Percentiles rank a stretch among this genome's conserved stretches.
Evolutionary conservation across 2,797 vertebrate species (phyloP).

Genomic region (Clarias pachynema): DNA sequence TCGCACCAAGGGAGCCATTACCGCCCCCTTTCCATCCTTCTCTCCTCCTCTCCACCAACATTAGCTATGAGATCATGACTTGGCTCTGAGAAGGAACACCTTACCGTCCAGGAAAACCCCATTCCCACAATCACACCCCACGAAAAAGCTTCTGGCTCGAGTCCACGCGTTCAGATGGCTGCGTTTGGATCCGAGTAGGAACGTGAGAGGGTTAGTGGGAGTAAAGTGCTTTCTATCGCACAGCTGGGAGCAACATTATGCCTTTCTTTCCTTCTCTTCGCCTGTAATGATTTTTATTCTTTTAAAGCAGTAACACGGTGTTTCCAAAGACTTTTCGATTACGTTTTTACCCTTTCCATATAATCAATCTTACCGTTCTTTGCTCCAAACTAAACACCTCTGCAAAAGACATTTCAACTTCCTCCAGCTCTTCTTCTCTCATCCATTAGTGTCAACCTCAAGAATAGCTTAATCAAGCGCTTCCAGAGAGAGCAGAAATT

Average conservation of each 20-base stretch:
- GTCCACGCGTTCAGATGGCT: conserved; percentile 12
- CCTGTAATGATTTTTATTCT: conserved; percentile 35
- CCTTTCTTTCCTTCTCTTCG: background rate
- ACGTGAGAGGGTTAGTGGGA: conserved; percentile 4
- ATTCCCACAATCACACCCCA: conserved; percentile 22
- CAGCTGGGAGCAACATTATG: background rate
- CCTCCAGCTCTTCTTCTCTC: background rate
- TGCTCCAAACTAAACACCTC: conserved; percentile 42
- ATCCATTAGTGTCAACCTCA: background rate
- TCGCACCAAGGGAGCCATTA: conserved; percentile 43
- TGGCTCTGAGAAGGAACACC: conserved; percentile 62
- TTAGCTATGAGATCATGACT: conserved; percentile 69
- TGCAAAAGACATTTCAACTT: conserved; percentile 6
- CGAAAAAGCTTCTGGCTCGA: conserved; percentile 13
- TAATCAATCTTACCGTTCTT: background rate
- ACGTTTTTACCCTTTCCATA: conserved; percentile 9
- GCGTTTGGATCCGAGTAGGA: background rate
- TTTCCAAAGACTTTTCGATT: conserved; percentile 18
- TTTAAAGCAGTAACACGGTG: conserved; percentile 10
- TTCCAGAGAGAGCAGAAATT: conserved; percentile 7
- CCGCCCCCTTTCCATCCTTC: background rate
- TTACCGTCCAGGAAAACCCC: conserved; percentile 35
- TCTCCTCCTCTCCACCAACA: conserved; percentile 30
- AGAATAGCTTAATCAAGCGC: conserved; percentile 26
- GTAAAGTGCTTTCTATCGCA: conserved; percentile 3